A percentile compares a stretch with the other conserved stretches of the same genome.
These are phyloP conservation scores for Perognathus longimembris DNA, from an alignment of 2,113 vertebrate genomes.

Conservation along the genomic window DNA sequence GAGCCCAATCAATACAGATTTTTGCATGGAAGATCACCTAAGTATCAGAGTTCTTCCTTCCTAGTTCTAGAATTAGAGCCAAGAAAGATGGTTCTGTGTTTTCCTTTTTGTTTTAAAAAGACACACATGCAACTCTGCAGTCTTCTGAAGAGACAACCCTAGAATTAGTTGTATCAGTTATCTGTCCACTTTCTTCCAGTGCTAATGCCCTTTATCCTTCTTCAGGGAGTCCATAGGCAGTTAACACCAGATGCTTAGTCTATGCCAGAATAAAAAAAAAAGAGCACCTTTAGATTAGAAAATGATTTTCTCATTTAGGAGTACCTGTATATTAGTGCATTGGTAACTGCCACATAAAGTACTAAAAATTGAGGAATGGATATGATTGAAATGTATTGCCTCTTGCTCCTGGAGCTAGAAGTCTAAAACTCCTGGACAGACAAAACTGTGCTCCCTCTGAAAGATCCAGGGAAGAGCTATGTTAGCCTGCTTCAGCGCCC, in stretches of 20 bases:
- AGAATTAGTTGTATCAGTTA: rapidly evolving
- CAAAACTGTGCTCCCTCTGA: background rate
- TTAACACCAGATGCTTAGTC: background rate
- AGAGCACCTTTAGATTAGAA: rapidly evolving
- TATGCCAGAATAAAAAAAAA: background rate
- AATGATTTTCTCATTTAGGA: background rate
- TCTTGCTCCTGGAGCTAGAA: background rate
- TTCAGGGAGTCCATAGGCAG: background rate
- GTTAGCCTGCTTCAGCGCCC: too few relatives aligned
- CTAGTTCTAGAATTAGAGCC: background rate
- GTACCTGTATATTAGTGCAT: background rate
- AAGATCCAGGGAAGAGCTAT: background rate
- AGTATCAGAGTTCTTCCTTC: too few relatives aligned
- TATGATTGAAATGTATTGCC: background rate
- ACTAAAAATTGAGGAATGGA: rapidly evolving
- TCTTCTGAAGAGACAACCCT: background rate
- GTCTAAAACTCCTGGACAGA: too few relatives aligned
- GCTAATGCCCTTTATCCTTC: rapidly evolving
- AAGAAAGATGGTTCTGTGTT: background rate
- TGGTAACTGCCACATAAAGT: background rate
- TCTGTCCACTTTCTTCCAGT: background rate
- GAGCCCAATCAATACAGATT: rapidly evolving
- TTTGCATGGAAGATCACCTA: background rate
- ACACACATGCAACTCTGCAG: background rate
- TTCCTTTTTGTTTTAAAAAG: too few relatives aligned